These are phyloP conservation scores for Promerops cafer DNA, from an alignment of 2,113 vertebrate species.

Conservation along the genomic window DNA sequence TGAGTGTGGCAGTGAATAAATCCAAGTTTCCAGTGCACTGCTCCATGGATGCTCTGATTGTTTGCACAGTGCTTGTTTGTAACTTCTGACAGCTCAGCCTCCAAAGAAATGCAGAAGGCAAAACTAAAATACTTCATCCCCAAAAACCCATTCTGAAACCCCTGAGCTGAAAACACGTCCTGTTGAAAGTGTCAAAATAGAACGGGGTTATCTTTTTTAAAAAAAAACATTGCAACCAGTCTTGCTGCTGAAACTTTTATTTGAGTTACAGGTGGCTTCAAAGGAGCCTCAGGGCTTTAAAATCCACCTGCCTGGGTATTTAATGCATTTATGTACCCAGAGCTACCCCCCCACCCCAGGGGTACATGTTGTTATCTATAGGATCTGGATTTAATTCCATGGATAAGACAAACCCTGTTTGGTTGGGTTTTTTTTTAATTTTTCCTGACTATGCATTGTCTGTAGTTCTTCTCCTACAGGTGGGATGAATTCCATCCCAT, in stretches of 20 bases:
- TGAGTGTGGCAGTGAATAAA: not conserved
- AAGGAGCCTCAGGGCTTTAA: not conserved
- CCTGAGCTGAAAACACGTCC: not conserved
- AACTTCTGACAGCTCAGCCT: not conserved
- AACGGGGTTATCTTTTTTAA: not conserved
- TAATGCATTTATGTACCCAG: not conserved
- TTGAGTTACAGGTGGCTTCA: not conserved
- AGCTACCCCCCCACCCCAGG: not conserved
- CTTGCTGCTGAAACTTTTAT: not conserved
- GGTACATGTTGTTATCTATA: not conserved
- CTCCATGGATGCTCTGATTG: not conserved
- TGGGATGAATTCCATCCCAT: not conserved
- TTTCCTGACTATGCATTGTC: not conserved
- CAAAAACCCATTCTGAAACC: not conserved
- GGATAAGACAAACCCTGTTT: not conserved
- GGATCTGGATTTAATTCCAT: not conserved
- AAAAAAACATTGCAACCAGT: not conserved
- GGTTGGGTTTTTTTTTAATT: accelerated
- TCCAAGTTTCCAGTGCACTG: not conserved
- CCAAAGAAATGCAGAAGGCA: not conserved
- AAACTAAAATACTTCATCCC: not conserved
- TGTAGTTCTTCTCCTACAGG: not conserved
- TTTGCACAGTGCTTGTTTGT: not conserved
- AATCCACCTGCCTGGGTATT: not conserved
- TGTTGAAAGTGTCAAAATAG: not conserved